phyloP scores from a whole-genome alignment of 2,888 invertebrate species.

The Osmoderma eremita region DNA sequence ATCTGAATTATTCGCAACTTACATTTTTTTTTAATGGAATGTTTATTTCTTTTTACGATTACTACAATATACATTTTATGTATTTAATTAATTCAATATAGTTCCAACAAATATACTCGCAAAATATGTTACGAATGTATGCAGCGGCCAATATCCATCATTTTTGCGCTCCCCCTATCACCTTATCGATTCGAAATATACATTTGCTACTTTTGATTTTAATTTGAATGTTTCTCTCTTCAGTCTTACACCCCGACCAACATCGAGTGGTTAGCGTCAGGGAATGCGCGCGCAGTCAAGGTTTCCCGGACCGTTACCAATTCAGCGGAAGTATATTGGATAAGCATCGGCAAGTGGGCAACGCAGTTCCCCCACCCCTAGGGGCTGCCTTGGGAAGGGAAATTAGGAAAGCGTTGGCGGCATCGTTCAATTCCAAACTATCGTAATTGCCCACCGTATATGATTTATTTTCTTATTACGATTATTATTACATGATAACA shows the following conservation, averaged over 20 bases:
- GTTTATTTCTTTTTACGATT: too few species aligned
- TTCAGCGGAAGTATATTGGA: slow-evolving; percentile 81
- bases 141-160: too few species aligned
- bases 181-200: too few species aligned
- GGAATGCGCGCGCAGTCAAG: slow-evolving; percentile 88
- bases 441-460: neutral
- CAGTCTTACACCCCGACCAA: slow-evolving; percentile 82
- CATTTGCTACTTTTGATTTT: too few species aligned
- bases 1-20: too few species aligned
- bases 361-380: slow-evolving; percentile 88
- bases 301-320: slow-evolving; percentile 80
- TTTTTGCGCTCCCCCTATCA: too few species aligned
- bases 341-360: slow-evolving; percentile 86
- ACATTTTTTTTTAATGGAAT: too few species aligned
- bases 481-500: too few species aligned
- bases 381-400: slow-evolving; percentile 80
- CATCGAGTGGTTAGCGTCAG: slow-evolving; percentile 85
- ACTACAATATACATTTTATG: too few species aligned
- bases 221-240: slow-evolving; percentile 47
- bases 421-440: neutral
- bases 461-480: neutral
- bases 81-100: too few species aligned
- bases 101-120: too few species aligned
- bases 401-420: slow-evolving; percentile 68
- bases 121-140: too few species aligned